A percentile compares a stretch with the other conserved stretches of the same genome.
Conservation (phyloP, 2,888 invertebrate species). For the Heliconius cydno region DNA sequence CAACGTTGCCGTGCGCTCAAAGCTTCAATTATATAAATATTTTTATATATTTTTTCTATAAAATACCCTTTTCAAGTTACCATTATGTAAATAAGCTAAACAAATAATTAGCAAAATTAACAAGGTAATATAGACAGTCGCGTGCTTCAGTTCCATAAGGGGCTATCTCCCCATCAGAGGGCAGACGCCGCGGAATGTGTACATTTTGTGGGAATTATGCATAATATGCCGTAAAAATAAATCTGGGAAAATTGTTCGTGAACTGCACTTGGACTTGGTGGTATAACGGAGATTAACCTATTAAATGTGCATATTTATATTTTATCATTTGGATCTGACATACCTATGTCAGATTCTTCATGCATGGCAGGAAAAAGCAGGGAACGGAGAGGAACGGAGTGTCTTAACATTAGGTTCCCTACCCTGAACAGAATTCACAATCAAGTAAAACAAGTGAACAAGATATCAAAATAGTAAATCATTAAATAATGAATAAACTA, state of each 20-base stretch:
- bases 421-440: not conserved
- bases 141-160: constrained; percentile 17
- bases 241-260: constrained; percentile 17
- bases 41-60: too few species aligned
- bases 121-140: constrained; percentile 30
- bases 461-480: not conserved
- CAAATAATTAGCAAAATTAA: constrained; percentile 24
- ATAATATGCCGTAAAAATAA: constrained; percentile 29
- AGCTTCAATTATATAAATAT: too few species aligned
- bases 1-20: too few species aligned
- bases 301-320: not conserved
- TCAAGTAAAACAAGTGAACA: not conserved
- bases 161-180: constrained; percentile 16
- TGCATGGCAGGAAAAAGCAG: too few species aligned
- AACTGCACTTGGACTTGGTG: not conserved
- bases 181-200: constrained; percentile 12
- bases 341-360: too few species aligned
- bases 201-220: constrained; percentile 25
- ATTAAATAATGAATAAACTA: not conserved
- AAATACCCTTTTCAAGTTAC: too few species aligned
- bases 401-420: not conserved
- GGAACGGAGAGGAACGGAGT: not conserved
- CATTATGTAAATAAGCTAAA: not conserved
- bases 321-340: too few species aligned
- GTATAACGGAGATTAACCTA: constrained; percentile 4